These are phyloP conservation scores for Cephus pulcher DNA, from an alignment of 2,888 invertebrate species.

Conservation along the genomic window DNA sequence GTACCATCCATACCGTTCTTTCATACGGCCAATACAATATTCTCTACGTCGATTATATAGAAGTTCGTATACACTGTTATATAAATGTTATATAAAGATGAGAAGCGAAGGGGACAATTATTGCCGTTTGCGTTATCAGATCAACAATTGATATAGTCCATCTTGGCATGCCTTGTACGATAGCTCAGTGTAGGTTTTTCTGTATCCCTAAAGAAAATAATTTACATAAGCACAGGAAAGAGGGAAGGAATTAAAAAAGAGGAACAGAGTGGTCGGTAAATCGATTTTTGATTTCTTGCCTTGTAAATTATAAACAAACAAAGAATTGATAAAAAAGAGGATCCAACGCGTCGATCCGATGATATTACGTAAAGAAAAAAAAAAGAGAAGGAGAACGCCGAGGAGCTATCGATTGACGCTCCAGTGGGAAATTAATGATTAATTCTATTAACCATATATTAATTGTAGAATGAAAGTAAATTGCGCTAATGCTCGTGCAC, in stretches of 20 bases:
- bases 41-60: not conserved
- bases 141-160: too few species aligned
- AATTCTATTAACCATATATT: not conserved
- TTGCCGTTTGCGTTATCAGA: too few species aligned
- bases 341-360: not conserved
- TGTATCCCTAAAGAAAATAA: not conserved
- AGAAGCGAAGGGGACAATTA: not conserved
- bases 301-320: not conserved
- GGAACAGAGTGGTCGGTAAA: not conserved
- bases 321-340: not conserved
- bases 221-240: not conserved
- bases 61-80: not conserved
- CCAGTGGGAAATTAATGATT: not conserved
- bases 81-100: not conserved
- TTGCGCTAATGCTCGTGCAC: not conserved
- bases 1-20: not conserved
- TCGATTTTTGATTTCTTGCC: not conserved
- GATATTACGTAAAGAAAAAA: not conserved
- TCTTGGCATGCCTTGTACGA: not conserved
- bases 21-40: not conserved
- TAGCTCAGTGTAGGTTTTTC: not conserved
- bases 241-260: not conserved
- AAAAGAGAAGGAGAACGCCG: not conserved
- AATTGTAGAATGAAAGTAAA: not conserved
- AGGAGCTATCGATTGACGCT: not conserved